Conservation (phyloP, 2,888 invertebrate species). For the Galerucella nymphaeae region DNA sequence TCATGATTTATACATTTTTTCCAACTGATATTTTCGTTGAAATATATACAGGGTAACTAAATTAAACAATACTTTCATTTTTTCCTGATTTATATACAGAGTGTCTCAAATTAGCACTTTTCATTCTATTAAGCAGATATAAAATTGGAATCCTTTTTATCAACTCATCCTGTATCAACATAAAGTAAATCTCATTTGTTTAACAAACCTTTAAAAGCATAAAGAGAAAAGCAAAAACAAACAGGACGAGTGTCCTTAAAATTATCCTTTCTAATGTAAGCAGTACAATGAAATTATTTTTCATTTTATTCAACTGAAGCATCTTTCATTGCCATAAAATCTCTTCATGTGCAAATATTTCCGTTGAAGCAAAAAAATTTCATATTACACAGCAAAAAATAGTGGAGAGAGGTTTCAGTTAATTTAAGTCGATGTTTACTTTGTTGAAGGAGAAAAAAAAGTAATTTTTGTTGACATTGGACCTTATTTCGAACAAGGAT, state of each 20-base stretch:
- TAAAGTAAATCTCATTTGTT: too few relatives aligned
- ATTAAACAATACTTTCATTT: too few relatives aligned
- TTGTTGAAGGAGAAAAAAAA: neutral
- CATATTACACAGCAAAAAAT: neutral
- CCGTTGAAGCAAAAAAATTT: constrained; percentile 9
- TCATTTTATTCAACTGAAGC: constrained; percentile 1
- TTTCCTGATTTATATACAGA: too few relatives aligned
- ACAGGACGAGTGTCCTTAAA: neutral
- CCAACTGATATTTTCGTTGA: too few relatives aligned
- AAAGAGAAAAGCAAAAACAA: neutral
- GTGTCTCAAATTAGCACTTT: too few relatives aligned
- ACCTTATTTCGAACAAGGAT: neutral
- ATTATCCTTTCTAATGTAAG: neutral
- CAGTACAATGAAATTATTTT: neutral
- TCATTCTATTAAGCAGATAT: too few relatives aligned
- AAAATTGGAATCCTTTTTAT: too few relatives aligned
- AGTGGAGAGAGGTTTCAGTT: neutral
- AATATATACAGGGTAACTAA: too few relatives aligned
- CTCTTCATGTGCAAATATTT: constrained; percentile 23
- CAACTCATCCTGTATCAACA: too few relatives aligned
- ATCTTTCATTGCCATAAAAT: constrained; percentile 14
- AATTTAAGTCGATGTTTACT: neutral
- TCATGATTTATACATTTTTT: too few relatives aligned
- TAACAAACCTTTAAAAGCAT: neutral
- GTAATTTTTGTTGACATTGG: neutral